Percentiles rank a stretch among this genome's conserved stretches.
Conservation (phyloP, 2,113 vertebrate genomes). For the Prionailurus bengalensis region DNA sequence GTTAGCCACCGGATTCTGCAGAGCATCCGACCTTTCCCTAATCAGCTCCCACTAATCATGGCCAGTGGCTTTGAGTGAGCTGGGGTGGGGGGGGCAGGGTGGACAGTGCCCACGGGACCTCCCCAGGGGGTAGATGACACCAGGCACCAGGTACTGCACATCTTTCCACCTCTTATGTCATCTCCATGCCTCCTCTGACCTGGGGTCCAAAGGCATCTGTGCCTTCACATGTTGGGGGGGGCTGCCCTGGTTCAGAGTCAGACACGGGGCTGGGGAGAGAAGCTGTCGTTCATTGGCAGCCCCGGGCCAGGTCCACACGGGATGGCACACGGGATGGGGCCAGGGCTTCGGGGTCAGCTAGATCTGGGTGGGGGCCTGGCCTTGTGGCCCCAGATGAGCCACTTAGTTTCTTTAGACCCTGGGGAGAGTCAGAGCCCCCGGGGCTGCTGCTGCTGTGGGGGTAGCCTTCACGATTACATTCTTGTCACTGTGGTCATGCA, state of each 20-base stretch:
- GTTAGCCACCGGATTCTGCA: not conserved
- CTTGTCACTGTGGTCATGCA: fast-evolving
- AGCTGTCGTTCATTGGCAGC: not conserved
- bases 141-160: fast-evolving
- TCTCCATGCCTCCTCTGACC: not conserved
- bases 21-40: constrained; percentile 26
- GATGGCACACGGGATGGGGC: not conserved
- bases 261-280: not conserved
- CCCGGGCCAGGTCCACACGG: not conserved
- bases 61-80: not conserved
- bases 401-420: not conserved
- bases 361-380: not conserved
- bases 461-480: fast-evolving
- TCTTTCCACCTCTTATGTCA: not conserved
- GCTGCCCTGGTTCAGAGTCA: not conserved
- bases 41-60: not conserved
- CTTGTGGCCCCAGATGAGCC: not conserved
- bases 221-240: not conserved
- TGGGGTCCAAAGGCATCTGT: not conserved
- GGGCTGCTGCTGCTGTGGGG: not conserved
- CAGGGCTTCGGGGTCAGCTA: not conserved
- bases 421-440: not conserved
- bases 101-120: not conserved
- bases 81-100: not conserved
- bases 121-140: not conserved